Evolutionary conservation across 2,797 vertebrate species (phyloP), one percentile per base, ranked within the genome.

Genomic region (Enteromius unitaeniatus): DNA sequence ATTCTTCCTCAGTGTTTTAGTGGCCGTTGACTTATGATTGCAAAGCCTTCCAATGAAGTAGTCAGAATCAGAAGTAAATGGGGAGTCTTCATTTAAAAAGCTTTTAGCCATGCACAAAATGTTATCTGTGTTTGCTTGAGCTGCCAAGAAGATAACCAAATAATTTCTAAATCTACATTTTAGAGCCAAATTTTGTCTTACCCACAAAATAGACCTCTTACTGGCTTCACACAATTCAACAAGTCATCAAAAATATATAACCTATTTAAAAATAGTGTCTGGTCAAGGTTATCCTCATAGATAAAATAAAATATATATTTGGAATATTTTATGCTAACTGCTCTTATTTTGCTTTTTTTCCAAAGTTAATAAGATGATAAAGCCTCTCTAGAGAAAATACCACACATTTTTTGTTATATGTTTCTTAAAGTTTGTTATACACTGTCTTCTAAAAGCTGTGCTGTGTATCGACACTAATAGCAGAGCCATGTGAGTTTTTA

Each of bases 91-190:
- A 23, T 37, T 73, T 51, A 49, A 74, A 74, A 74, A 19, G 55
- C 3, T 51, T 47, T 64, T 26, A 51, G 42, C 2, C 28, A 64
- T 31, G 14, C 58, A 21, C 9, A 64, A 26, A 65, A 64, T 1
- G 0, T 51, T 62, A 51, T 64, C 58, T 40, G 28, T 45, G 67
- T 64, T 64, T 64, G 21, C 5, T 49, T 21, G 14, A 51, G 42
- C 80, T 64, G 80, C 28, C 69, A 82, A 51, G 26, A 74, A 23
- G 55, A 64, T 64, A 74, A 81, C 69, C 55, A 73, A 81, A 74
- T 47, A 26, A 51, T 64, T 51, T 64, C 68, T 81, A 10, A 81
- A 81, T 21, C 26, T 19, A 47, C 28, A 74, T 64, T 74, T 31
- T 51, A 74, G 13, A 73, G 69, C 26, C 8, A 73, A 34, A 19